These are phyloP conservation scores for Cyclura pinguis DNA, from an alignment of 2,797 vertebrate species.

Conservation along the genomic window DNA sequence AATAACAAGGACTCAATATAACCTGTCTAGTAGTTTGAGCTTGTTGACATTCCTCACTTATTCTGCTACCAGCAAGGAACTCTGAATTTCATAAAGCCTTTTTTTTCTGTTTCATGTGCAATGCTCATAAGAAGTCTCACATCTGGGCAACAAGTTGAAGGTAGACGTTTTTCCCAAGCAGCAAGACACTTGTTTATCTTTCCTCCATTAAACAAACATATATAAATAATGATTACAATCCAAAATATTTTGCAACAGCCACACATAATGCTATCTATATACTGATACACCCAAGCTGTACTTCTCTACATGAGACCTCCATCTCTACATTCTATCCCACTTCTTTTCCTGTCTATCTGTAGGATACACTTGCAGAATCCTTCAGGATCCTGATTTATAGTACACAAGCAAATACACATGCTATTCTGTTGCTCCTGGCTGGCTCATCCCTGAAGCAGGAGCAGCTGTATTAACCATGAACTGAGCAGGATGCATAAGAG, in stretches of 20 bases:
- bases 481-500: no score
- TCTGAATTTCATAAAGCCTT: constrained; percentile 27
- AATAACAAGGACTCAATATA: neutral
- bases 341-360: no score
- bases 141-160: neutral
- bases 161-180: neutral
- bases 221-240: neutral
- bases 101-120: constrained; percentile 16
- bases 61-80: neutral
- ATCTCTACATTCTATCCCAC: no score
- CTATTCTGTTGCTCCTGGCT: no score
- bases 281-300: no score
- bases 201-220: neutral
- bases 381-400: no score
- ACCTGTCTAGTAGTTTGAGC: constrained; percentile 9
- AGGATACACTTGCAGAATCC: no score
- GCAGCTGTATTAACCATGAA: no score
- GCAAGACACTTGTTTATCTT: neutral
- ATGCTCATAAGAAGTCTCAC: constrained; percentile 15
- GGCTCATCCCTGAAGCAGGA: no score
- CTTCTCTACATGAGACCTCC: neutral
- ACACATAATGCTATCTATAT: neutral
- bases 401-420: no score
- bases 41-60: constrained; percentile 21
- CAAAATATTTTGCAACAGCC: neutral